phyloP scores from a whole-genome alignment of 2,113 vertebrate species.

The Merops nubicus region DNA sequence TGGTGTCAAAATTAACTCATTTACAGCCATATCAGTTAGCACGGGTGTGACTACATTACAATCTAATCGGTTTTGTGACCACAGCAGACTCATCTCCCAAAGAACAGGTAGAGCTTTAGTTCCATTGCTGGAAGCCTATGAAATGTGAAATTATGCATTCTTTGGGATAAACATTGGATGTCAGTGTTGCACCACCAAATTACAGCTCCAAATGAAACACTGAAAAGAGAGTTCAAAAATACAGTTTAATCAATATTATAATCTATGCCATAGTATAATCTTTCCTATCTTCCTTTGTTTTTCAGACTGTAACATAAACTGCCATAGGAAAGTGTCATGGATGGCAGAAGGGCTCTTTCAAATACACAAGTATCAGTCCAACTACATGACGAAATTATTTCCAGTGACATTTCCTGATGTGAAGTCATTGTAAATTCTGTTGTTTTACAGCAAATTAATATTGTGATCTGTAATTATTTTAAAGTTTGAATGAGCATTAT shows the following conservation, averaged over 20 bases:
- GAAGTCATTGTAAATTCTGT: not conserved
- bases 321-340: not conserved
- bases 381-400: not conserved
- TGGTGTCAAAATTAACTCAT: not conserved
- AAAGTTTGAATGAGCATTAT: not conserved
- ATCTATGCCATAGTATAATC: no score
- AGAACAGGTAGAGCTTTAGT: not conserved
- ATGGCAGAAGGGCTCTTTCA: slow-evolving; percentile 15
- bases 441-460: not conserved
- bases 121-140: not conserved
- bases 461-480: not conserved
- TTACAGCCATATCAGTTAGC: not conserved
- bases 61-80: not conserved
- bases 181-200: slow-evolving; percentile 64
- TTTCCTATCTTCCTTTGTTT: not conserved
- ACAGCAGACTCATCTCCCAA: not conserved
- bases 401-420: no score
- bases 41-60: not conserved
- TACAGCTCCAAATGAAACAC: not conserved
- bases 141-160: slow-evolving; percentile 33
- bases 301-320: not conserved
- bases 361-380: not conserved
- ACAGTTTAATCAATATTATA: no score
- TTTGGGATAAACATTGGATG: slow-evolving; percentile 25
- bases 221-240: not conserved